phyloP scores from a whole-genome alignment of 2,888 invertebrate genomes.

The Corbicula japonica region DNA sequence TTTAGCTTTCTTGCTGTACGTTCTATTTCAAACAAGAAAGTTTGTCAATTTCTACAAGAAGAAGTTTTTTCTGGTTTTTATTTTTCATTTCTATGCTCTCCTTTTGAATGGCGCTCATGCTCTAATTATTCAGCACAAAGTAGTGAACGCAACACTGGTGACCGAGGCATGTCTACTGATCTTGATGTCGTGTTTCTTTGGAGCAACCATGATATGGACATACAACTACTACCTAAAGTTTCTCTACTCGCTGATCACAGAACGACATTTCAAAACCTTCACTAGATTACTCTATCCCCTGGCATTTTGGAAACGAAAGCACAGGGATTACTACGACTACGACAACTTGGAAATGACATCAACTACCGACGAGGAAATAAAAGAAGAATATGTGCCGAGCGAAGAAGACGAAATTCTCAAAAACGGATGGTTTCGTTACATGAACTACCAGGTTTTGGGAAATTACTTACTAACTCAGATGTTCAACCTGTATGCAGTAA shows the following conservation, averaged over 20 bases:
- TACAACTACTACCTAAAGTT: conserved; percentile 18
- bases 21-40: background rate
- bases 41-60: conserved; percentile 16
- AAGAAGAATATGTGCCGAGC: background rate
- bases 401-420: conserved; percentile 3
- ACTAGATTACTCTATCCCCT: conserved; percentile 1
- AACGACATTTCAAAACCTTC: conserved; percentile 10
- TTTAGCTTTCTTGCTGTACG: conserved; percentile 16
- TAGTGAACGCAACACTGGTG: background rate
- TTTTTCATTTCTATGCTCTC: conserved; percentile 22
- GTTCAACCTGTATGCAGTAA: conserved; percentile 15
- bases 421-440: conserved; percentile 18
- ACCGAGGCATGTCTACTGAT: conserved; percentile 14
- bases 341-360: conserved; percentile 2
- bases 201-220: conserved; percentile 3
- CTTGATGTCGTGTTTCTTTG: background rate
- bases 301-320: conserved; percentile 20
- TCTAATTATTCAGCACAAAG: conserved; percentile 17
- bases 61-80: conserved; percentile 13
- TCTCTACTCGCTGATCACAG: conserved; percentile 9
- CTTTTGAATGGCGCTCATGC: conserved; percentile 13
- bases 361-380: background rate
- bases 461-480: conserved; percentile 25
- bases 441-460: conserved; percentile 28
- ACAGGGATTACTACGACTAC: conserved; percentile 30